A percentile compares a stretch with the other conserved stretches of the same genome.
phyloP scores from a whole-genome alignment of 2,888 invertebrate genomes.

The Zaprionus bogoriensis region DNA sequence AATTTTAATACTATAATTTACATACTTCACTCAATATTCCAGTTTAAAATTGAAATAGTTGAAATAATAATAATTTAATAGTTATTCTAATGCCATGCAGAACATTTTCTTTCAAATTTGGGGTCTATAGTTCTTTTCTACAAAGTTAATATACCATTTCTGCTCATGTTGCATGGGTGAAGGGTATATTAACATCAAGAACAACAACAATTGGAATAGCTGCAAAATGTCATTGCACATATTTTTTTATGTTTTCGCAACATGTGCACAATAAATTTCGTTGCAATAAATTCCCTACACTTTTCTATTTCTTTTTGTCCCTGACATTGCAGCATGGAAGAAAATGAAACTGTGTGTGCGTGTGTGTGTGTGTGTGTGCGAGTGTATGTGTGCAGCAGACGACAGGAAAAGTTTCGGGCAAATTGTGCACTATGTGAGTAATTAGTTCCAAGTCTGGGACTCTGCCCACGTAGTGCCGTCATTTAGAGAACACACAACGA shows the following conservation, averaged over 20 bases:
- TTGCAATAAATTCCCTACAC: conserved; percentile 56
- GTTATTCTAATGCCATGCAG: too few species aligned
- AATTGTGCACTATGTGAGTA: conserved; percentile 39
- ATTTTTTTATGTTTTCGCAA: conserved; percentile 46
- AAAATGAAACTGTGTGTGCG: conserved; percentile 7
- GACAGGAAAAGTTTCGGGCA: conserved; percentile 25
- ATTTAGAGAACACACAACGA: not conserved
- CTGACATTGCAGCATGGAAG: conserved; percentile 62
- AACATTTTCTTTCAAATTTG: too few species aligned
- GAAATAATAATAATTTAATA: too few species aligned
- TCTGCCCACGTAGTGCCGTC: conserved; percentile 34
- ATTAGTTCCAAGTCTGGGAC: conserved; percentile 31
- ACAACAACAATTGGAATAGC: conserved; percentile 39
- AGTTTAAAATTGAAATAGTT: too few species aligned
- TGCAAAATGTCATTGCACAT: conserved; percentile 43
- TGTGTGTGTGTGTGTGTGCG: conserved; percentile 19
- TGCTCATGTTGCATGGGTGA: too few species aligned
- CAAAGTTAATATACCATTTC: too few species aligned
- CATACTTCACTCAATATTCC: too few species aligned
- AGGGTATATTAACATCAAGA: too few species aligned
- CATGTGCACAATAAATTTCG: conserved; percentile 65
- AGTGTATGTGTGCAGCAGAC: conserved; percentile 32
- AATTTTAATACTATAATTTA: too few species aligned
- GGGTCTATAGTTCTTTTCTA: too few species aligned
- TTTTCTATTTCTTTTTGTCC: conserved; percentile 36